Conservation (phyloP, 2,797 vertebrate genomes). For the Phylloscopus collybita region DNA sequence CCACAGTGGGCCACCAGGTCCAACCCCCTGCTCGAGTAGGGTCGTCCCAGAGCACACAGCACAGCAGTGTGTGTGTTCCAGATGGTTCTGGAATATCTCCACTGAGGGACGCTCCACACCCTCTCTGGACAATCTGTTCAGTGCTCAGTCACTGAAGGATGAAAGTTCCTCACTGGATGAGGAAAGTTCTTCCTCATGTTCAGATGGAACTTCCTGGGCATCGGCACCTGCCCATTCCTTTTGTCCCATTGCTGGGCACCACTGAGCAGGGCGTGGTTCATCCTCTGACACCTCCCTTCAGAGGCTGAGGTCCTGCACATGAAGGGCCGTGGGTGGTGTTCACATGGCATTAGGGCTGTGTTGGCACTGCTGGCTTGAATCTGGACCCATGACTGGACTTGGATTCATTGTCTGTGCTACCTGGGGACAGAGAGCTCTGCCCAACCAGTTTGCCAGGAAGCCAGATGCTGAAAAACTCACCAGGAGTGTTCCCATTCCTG, state of each 20-base stretch:
- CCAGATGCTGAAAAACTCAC: neutral
- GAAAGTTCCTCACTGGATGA: neutral
- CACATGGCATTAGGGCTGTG: accelerated
- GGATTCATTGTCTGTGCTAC: neutral
- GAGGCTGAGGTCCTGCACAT: neutral
- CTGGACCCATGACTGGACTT: accelerated
- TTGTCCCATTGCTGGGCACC: neutral
- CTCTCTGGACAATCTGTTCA: neutral
- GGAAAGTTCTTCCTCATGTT: neutral
- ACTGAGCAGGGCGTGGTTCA: accelerated
- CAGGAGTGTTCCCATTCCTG: accelerated
- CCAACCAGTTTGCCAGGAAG: neutral
- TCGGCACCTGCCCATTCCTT: neutral
- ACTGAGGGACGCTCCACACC: neutral
- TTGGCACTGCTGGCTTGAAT: neutral
- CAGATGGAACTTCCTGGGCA: neutral
- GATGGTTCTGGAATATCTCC: neutral
- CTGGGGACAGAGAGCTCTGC: neutral
- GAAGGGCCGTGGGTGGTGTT: neutral
- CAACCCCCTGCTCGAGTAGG: neutral
- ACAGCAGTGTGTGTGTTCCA: neutral
- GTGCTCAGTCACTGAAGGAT: neutral
- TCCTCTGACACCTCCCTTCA: neutral
- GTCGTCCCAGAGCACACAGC: accelerated
- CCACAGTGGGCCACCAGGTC: neutral